Conservation (phyloP, 2,888 invertebrate genomes). For the Drosophila flavopinicola region DNA sequence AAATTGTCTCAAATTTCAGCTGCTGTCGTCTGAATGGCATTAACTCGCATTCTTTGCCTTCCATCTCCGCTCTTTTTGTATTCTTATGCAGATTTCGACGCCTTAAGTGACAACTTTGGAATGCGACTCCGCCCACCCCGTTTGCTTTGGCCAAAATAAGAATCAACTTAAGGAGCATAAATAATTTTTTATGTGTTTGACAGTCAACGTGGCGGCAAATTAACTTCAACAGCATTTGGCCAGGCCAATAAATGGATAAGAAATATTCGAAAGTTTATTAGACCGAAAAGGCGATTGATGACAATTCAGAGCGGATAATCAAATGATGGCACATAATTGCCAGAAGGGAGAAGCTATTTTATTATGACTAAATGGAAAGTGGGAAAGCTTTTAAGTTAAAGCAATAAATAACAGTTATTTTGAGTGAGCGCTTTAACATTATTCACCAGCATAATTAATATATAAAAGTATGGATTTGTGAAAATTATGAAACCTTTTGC, state of each 20-base stretch:
- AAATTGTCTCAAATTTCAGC: slow-evolving; percentile 73
- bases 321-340: slow-evolving; percentile 21
- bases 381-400: neutral
- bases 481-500: too few relatives aligned
- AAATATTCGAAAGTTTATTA: slow-evolving; percentile 51
- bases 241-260: slow-evolving; percentile 51
- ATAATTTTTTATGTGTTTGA: slow-evolving; percentile 63
- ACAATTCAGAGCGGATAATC: slow-evolving; percentile 26
- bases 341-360: neutral
- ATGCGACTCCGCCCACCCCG: too few relatives aligned
- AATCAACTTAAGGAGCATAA: slow-evolving; percentile 58
- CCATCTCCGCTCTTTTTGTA: slow-evolving; percentile 7
- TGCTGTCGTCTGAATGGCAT: slow-evolving; percentile 62
- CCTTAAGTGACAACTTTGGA: slow-evolving; percentile 35
- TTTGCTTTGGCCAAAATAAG: slow-evolving; percentile 22
- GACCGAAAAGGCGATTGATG: slow-evolving; percentile 55
- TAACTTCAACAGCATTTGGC: slow-evolving; percentile 63
- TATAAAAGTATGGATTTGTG: too few relatives aligned
- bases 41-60: slow-evolving; percentile 45
- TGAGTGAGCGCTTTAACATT: too few relatives aligned
- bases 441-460: too few relatives aligned
- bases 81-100: slow-evolving; percentile 63
- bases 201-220: slow-evolving; percentile 62
- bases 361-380: neutral
- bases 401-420: too few relatives aligned